phyloP scores from a whole-genome alignment of 2,797 vertebrate genomes.

The Semotilus atromaculatus region DNA sequence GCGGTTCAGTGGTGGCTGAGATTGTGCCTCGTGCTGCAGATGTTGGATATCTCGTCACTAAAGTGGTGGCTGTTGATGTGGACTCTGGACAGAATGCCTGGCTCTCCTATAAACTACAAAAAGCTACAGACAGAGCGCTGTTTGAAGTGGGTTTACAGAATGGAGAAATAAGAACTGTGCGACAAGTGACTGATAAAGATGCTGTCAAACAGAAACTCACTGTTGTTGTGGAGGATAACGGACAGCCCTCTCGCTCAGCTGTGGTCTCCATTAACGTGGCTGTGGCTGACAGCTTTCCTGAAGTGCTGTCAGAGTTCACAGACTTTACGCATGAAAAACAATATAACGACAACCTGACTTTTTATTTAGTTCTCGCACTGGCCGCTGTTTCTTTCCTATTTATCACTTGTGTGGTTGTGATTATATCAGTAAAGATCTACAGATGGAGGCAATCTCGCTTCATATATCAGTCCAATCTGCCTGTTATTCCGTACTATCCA shows the following conservation, averaged over 20 bases:
- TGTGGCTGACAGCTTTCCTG: conserved; percentile 52
- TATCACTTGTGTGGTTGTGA: conserved; percentile 43
- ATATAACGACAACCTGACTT: conserved; percentile 4
- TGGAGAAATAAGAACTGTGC: conserved; percentile 72
- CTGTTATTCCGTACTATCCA: conserved; percentile 59
- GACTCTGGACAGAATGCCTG: conserved; percentile 77
- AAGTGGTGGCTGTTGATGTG: conserved; percentile 74
- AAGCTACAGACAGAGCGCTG: conserved; percentile 65
- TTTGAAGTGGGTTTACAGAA: conserved; percentile 71
- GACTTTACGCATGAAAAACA: conserved; percentile 32
- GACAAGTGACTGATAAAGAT: conserved; percentile 69
- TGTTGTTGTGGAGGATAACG: conserved; percentile 64
- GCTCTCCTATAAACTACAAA: conserved; percentile 72
- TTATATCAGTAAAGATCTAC: conserved; percentile 52
- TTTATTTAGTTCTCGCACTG: conserved; percentile 1
- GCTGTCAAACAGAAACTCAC: conserved; percentile 62
- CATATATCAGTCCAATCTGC: conserved; percentile 57
- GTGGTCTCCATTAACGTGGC: conserved; percentile 58
- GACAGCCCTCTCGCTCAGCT: conserved; percentile 53
- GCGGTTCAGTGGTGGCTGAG: conserved; percentile 53
- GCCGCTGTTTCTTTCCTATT: conserved; percentile 8
- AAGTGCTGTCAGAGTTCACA: conserved; percentile 50
- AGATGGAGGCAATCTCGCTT: conserved; percentile 68
- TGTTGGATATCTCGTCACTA: conserved; percentile 73
- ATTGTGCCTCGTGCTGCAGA: conserved; percentile 72